Percentiles rank a stretch among this genome's conserved stretches.
Conservation (phyloP, 2,888 invertebrate genomes). For the Trissonchulus latispiculum region DNA sequence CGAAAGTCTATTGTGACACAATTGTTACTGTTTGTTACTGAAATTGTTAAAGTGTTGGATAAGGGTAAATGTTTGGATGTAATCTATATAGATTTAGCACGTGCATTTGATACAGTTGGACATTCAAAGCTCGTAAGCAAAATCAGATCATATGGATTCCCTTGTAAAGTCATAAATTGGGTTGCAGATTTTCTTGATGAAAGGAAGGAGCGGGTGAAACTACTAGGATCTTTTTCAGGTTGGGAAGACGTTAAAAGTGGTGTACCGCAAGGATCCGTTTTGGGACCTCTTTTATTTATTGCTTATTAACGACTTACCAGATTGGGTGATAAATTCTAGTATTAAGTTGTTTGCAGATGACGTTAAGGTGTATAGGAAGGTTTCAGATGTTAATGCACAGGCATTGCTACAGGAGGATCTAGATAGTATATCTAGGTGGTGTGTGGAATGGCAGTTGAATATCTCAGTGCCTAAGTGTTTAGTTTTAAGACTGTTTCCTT, state of each 20-base stretch:
- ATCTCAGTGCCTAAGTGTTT: background rate
- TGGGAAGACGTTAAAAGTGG: background rate
- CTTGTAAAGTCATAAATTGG: background rate
- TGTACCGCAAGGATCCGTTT: conserved; percentile 5
- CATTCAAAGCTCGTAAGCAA: background rate
- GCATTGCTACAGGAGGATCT: background rate
- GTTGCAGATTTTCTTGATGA: background rate
- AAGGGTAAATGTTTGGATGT: conserved; percentile 1
- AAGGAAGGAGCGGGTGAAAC: background rate
- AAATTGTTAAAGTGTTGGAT: background rate
- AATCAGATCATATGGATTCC: background rate
- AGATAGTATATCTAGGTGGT: background rate
- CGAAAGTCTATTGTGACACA: background rate
- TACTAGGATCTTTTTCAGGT: background rate
- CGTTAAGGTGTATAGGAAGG: background rate
- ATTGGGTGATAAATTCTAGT: background rate
- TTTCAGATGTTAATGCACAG: background rate
- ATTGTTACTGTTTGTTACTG: background rate
- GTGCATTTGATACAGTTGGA: background rate
- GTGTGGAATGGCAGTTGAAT: background rate
- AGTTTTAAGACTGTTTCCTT: background rate
- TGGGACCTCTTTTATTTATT: background rate
- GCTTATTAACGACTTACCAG: conserved; percentile 3
- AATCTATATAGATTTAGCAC: background rate
- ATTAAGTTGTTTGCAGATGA: conserved; percentile 12